Conservation (phyloP, 2,113 vertebrate species). For the Vidua macroura region DNA sequence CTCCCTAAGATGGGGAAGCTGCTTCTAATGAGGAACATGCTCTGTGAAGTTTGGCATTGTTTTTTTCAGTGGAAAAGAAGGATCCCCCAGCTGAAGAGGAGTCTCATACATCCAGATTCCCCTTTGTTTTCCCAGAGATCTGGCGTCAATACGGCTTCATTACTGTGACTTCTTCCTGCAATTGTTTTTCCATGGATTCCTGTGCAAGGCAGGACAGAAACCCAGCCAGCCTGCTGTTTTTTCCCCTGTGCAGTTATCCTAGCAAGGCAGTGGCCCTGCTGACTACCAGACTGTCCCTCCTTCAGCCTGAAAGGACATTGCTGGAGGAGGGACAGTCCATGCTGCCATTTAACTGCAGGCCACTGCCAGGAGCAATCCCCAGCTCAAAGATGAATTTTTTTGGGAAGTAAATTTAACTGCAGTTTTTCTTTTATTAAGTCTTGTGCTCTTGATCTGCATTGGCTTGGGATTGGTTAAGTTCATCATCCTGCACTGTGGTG, state of each 20-base stretch:
- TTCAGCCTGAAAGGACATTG: not conserved
- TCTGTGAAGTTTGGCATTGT: not conserved
- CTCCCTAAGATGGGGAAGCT: not conserved
- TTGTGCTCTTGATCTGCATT: not conserved
- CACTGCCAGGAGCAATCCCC: not conserved
- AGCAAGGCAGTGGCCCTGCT: not conserved
- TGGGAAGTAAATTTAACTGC: not conserved
- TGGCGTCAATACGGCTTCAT: not conserved
- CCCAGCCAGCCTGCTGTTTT: not conserved
- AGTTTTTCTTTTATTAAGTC: not conserved
- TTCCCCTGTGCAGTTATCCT: not conserved
- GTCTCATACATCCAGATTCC: not conserved
- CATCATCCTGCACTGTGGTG: not conserved
- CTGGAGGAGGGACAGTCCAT: not conserved
- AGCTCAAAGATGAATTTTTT: not conserved
- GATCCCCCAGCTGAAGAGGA: not conserved
- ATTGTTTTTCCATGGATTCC: constrained; percentile 55
- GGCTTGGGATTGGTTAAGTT: not conserved
- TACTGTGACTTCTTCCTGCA: constrained; percentile 18
- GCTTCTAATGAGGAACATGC: not conserved
- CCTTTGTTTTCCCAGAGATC: not conserved
- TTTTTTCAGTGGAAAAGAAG: not conserved
- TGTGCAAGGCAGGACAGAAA: not conserved
- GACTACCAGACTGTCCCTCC: not conserved
- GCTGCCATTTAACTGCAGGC: not conserved